These are phyloP conservation scores for Encarsia formosa DNA, from an alignment of 2,888 invertebrate species.

Conservation along the genomic window DNA sequence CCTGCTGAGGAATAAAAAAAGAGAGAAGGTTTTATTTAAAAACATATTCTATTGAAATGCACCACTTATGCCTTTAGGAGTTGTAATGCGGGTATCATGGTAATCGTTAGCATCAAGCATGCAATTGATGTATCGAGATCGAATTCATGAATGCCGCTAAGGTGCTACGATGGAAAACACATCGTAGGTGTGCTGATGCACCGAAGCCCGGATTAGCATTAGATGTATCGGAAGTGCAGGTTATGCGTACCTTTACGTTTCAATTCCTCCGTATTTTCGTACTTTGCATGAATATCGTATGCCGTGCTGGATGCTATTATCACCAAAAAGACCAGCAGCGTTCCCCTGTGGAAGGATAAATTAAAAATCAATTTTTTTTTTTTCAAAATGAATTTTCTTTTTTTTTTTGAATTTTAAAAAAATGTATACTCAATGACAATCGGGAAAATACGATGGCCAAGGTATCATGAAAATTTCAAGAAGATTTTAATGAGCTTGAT, in stretches of 20 bases:
- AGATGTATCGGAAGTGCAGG: no score
- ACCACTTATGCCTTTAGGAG: no score
- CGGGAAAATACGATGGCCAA: no score
- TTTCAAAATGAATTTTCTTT: no score
- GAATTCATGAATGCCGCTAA: conserved; percentile 2
- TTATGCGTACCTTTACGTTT: conserved; percentile 30
- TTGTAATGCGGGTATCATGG: no score
- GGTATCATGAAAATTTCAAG: no score
- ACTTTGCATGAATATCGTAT: conserved; percentile 38
- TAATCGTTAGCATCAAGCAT: conserved; percentile 3
- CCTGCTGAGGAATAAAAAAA: not conserved
- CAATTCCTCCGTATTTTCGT: conserved; percentile 26
- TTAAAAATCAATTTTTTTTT: conserved; percentile 12
- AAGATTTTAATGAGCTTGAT: no score
- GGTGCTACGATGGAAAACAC: conserved; percentile 14
- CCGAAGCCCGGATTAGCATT: no score
- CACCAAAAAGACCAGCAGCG: conserved; percentile 33
- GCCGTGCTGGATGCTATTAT: conserved; percentile 36
- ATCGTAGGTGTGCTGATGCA: not conserved
- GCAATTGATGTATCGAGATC: conserved; percentile 9
- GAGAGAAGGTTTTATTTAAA: no score
- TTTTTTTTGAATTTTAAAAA: no score
- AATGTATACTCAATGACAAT: no score
- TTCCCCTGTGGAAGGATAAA: conserved; percentile 16
- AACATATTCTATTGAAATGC: no score